Evolutionary conservation across 53 echinoderm and acorn worm species (phyloP).

Genomic region (Holothuria leucospilota): DNA sequence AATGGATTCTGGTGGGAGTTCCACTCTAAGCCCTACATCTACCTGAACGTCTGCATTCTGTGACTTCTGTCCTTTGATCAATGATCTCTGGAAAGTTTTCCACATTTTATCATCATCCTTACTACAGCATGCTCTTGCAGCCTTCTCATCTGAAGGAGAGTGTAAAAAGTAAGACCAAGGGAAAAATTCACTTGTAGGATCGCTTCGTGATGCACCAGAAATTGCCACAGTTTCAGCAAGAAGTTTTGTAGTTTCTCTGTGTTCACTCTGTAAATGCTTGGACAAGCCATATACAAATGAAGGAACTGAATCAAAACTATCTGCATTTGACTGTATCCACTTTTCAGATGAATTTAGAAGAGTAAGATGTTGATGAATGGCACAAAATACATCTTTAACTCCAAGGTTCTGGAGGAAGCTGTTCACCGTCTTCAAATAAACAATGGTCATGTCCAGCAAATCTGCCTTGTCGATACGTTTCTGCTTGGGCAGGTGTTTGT

Average conservation of each 20-base stretch:
- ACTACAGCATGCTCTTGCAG: no score
- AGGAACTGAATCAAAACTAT: slow-evolving; percentile 50
- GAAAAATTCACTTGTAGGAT: no score
- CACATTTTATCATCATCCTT: no score
- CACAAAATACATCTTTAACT: slow-evolving; percentile 64
- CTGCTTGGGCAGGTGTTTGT: slow-evolving; percentile 56
- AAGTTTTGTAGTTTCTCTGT: neutral
- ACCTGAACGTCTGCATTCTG: no score
- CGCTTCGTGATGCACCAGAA: no score
- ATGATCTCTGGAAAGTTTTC: no score
- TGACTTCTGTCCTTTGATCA: no score
- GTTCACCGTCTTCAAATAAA: slow-evolving; percentile 67
- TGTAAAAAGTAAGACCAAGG: no score
- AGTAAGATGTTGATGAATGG: slow-evolving; percentile 60
- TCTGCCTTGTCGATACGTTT: slow-evolving; percentile 75
- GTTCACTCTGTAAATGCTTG: neutral
- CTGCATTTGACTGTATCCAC: slow-evolving; percentile 56
- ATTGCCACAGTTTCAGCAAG: neutral
- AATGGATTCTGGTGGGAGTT: no score
- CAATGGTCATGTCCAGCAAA: slow-evolving; percentile 70
- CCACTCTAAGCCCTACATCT: no score
- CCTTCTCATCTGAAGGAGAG: no score
- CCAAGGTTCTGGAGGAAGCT: slow-evolving; percentile 63
- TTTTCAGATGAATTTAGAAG: slow-evolving; percentile 59
- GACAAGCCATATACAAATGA: slow-evolving; percentile 13